A percentile compares a stretch with the other conserved stretches of the same genome.
Evolutionary conservation across 30 jellyfish, hydroid and myxozoan species (phyloP).

Genomic region (Aurelia sp.): DNA sequence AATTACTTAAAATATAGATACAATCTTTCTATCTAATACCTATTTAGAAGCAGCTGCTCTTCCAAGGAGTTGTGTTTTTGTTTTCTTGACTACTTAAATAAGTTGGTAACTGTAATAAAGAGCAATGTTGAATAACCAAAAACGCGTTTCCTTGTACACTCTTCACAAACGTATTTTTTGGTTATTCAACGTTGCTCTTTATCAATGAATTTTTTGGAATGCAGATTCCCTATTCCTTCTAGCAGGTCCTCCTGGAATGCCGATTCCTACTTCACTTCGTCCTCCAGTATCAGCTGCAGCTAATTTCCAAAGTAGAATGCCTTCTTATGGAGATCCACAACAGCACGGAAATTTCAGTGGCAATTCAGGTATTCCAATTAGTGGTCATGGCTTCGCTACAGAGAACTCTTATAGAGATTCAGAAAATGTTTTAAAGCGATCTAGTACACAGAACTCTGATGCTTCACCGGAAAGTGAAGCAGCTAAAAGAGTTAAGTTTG

Average conservation of each 20-base stretch:
- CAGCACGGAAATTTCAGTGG: conserved; percentile 9
- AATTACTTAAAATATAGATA: too few species aligned
- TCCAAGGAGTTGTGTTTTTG: too few species aligned
- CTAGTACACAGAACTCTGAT: conserved; percentile 32
- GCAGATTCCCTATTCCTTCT: too few species aligned
- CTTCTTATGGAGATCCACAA: background rate
- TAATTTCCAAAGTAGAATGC: background rate
- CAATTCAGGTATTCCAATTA: background rate
- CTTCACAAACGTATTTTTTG: too few species aligned
- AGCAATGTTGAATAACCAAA: too few species aligned
- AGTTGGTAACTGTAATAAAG: too few species aligned
- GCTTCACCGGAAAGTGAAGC: conserved; percentile 13
- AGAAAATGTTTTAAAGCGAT: conserved; percentile 40
- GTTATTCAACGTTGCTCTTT: too few species aligned
- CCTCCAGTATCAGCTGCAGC: conserved; percentile 14
- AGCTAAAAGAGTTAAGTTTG: conserved; percentile 48
- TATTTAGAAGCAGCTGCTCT: too few species aligned
- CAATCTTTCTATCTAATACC: too few species aligned
- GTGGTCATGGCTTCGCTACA: background rate
- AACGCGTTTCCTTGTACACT: too few species aligned
- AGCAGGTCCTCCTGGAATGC: conserved; percentile 2
- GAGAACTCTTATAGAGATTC: conserved; percentile 49
- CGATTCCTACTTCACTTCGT: conserved; percentile 30
- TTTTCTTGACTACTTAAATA: too few species aligned
- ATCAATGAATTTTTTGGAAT: too few species aligned